Conservation (phyloP, 64 coral and sea anemone genomes). For the Stylophora pistillata region DNA sequence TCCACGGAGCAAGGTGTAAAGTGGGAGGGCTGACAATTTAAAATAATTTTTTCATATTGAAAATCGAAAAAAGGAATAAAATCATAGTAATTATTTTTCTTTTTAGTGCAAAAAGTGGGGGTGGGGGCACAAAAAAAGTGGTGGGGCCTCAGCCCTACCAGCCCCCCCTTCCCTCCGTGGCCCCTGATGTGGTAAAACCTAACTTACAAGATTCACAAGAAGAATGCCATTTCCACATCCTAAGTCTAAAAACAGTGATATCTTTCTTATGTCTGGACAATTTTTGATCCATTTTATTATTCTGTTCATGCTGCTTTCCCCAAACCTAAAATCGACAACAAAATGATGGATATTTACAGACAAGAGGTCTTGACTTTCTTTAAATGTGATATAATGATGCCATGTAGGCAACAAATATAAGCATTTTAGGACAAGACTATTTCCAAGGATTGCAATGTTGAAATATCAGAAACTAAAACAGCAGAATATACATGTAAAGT, state of each 20-base stretch:
- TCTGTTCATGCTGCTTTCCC: conserved; percentile 52
- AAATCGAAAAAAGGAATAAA: too few relatives aligned
- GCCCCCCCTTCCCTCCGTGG: too few relatives aligned
- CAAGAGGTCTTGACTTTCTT: neutral
- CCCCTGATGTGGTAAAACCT: neutral
- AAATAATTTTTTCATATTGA: too few relatives aligned
- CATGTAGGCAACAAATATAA: neutral
- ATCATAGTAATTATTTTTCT: too few relatives aligned
- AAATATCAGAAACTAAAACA: too few relatives aligned
- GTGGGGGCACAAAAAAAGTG: too few relatives aligned
- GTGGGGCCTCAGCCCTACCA: too few relatives aligned
- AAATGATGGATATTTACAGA: neutral
- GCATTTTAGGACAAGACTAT: neutral
- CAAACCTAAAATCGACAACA: conserved; percentile 56
- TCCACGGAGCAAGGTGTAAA: too few relatives aligned
- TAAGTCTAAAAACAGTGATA: conserved; percentile 56
- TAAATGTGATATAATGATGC: neutral
- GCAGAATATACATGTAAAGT: too few relatives aligned
- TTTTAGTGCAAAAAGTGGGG: too few relatives aligned
- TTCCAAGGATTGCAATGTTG: too few relatives aligned
- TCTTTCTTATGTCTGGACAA: conserved; percentile 15
- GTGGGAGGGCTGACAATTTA: too few relatives aligned
- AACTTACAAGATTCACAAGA: conserved; percentile 46
- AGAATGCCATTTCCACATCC: conserved; percentile 80
- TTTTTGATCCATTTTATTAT: conserved; percentile 68